Conservation (phyloP, 2,888 invertebrate genomes). For the Tromatobia lineatoria region DNA sequence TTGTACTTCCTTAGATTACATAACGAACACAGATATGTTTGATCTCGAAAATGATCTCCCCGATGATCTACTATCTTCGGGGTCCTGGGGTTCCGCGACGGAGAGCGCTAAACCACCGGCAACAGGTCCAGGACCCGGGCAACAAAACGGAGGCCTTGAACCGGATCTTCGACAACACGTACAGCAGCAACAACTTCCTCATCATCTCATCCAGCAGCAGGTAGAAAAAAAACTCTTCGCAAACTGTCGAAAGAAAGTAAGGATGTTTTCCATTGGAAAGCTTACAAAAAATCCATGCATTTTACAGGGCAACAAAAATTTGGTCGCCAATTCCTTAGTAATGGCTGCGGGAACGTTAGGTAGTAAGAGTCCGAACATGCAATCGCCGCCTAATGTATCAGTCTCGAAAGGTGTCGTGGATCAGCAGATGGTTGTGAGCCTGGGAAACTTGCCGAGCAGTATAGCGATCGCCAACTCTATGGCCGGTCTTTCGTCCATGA, state of each 20-base stretch:
- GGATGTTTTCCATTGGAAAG: not conserved
- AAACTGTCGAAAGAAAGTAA: not conserved
- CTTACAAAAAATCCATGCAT: slow-evolving; percentile 76
- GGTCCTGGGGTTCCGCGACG: slow-evolving; percentile 89
- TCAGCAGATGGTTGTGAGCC: slow-evolving; percentile 87
- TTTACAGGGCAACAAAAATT: slow-evolving; percentile 90
- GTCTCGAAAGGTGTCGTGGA: slow-evolving; percentile 89
- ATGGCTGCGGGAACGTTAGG: slow-evolving; percentile 92
- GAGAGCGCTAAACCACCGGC: slow-evolving; percentile 93
- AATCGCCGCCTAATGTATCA: slow-evolving; percentile 94
- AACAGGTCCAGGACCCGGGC: slow-evolving; percentile 93
- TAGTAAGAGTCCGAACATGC: slow-evolving; percentile 94
- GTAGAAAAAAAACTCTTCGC: slow-evolving; percentile 65
- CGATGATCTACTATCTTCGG: slow-evolving; percentile 93
- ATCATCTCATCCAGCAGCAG: slow-evolving; percentile 82
- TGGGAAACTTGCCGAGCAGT: slow-evolving; percentile 87
- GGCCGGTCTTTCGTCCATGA: slow-evolving; percentile 87
- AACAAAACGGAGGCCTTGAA: slow-evolving; percentile 91
- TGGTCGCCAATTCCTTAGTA: slow-evolving; percentile 90
- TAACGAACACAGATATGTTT: slow-evolving; percentile 94
- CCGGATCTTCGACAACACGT: slow-evolving; percentile 86
- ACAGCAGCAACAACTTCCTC: slow-evolving; percentile 86
- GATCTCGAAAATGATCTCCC: slow-evolving; percentile 97
- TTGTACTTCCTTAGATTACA: slow-evolving; percentile 89
- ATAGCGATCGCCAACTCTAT: slow-evolving; percentile 86